These are phyloP conservation scores for Drosophila kohkoa DNA, from an alignment of 1,140 invertebrate genomes.

Conservation along the genomic window DNA sequence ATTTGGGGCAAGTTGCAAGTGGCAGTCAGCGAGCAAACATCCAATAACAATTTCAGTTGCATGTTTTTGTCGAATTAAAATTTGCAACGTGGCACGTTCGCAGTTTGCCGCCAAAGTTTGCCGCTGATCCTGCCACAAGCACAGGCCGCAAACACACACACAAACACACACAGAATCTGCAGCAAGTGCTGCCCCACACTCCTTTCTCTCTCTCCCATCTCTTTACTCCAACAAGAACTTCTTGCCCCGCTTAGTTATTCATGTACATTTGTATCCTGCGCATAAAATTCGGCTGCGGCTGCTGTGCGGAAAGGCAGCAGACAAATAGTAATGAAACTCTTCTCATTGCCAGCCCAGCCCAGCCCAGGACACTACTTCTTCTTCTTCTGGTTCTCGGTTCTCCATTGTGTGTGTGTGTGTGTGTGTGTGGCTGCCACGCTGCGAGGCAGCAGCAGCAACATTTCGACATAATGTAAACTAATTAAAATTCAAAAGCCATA, in stretches of 20 bases:
- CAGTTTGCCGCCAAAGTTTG: constrained; percentile 66
- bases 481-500: constrained; percentile 85
- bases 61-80: constrained; percentile 83
- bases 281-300: constrained; percentile 83
- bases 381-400: constrained; percentile 38
- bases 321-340: constrained; percentile 83
- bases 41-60: constrained; percentile 79
- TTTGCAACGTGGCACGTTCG: constrained; percentile 79
- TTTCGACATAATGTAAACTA: constrained; percentile 84
- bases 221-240: background rate
- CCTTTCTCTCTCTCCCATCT: background rate
- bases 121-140: constrained; percentile 57
- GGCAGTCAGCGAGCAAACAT: constrained; percentile 36
- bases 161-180: constrained; percentile 9
- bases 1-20: constrained; percentile 53
- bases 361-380: constrained; percentile 73
- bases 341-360: constrained; percentile 38
- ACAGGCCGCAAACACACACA: constrained; percentile 11
- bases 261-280: constrained; percentile 83
- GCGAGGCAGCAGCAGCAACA: constrained; percentile 59
- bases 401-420: constrained; percentile 32
- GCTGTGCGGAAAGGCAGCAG: constrained; percentile 84
- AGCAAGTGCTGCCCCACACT: background rate
- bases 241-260: constrained; percentile 74
- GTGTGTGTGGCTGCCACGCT: constrained; percentile 44